phyloP scores from a whole-genome alignment of 1,140 invertebrate genomes.

The Mizuhopecten yessoensis region DNA sequence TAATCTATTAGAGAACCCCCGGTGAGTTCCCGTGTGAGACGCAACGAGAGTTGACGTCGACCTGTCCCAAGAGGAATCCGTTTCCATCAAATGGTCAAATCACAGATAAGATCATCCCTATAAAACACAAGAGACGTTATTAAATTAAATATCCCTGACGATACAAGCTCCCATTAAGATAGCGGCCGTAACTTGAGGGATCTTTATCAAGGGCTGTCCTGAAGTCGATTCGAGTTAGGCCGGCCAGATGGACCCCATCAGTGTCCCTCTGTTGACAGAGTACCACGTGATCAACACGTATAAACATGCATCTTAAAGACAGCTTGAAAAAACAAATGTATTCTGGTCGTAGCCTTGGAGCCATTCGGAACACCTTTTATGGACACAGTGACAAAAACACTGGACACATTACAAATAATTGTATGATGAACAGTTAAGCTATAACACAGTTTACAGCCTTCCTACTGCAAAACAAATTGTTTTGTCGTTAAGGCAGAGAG shows the following conservation, averaged over 20 bases:
- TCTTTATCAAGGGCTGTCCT: neutral
- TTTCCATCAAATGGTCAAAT: slow-evolving; percentile 14
- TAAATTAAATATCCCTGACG: slow-evolving; percentile 33
- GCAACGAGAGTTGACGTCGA: neutral
- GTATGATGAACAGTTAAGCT: too few species aligned
- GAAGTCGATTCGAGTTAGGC: neutral
- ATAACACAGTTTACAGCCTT: too few species aligned
- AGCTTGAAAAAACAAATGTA: too few species aligned
- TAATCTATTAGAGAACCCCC: too few species aligned
- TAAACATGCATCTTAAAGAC: neutral
- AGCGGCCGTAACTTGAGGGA: neutral
- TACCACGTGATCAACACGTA: neutral
- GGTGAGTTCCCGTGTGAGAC: neutral
- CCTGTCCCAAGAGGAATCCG: neutral
- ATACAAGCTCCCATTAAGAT: slow-evolving; percentile 7
- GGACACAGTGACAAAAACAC: too few species aligned
- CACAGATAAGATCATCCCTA: neutral
- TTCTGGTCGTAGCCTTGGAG: too few species aligned
- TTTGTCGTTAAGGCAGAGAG: too few species aligned
- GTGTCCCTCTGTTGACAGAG: neutral
- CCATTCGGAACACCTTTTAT: too few species aligned
- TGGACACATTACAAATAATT: too few species aligned
- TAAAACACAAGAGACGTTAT: slow-evolving; percentile 7
- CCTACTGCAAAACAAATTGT: too few species aligned
- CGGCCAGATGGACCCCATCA: neutral